Conservation (phyloP, 2,888 invertebrate genomes). For the Trisateles emortualis region DNA sequence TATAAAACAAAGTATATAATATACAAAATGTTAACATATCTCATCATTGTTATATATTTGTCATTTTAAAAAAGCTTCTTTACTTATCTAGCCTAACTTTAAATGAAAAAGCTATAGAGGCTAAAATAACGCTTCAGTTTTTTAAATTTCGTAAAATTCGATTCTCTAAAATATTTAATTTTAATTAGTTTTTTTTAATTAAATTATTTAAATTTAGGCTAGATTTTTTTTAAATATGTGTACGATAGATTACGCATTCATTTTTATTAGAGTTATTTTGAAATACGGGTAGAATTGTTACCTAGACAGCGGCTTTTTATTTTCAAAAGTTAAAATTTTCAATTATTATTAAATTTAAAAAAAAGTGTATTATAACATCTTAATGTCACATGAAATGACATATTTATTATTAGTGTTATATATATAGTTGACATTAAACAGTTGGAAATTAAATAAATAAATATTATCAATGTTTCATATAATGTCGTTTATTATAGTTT, state of each 20-base stretch:
- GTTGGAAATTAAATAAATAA: conserved; percentile 43
- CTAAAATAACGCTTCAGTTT: conserved; percentile 15
- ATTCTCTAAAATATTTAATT: conserved; percentile 21
- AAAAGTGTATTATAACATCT: conserved; percentile 56
- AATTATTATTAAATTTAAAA: conserved; percentile 40
- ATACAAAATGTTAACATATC: conserved; percentile 74
- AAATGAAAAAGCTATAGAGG: conserved; percentile 27
- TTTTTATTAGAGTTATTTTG: conserved; percentile 54
- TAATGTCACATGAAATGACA: conserved; percentile 70
- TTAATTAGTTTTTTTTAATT: conserved; percentile 23
- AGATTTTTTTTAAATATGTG: conserved; percentile 38
- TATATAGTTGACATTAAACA: conserved; percentile 55
- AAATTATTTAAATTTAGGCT: conserved; percentile 42
- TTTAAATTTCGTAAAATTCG: conserved; percentile 21
- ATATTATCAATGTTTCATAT: conserved; percentile 56
- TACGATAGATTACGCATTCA: conserved; percentile 45
- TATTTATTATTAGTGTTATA: conserved; percentile 65
- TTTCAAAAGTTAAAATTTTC: conserved; percentile 54
- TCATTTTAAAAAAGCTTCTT: conserved; percentile 55
- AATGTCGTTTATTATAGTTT: conserved; percentile 51
- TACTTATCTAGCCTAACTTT: conserved; percentile 45
- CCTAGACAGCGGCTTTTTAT: conserved; percentile 50
- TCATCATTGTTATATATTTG: conserved; percentile 61
- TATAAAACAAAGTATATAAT: conserved; percentile 51
- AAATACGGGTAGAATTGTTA: conserved; percentile 68